These are phyloP conservation scores for Heliconius himera DNA, from an alignment of 1,140 invertebrate genomes.

Conservation along the genomic window DNA sequence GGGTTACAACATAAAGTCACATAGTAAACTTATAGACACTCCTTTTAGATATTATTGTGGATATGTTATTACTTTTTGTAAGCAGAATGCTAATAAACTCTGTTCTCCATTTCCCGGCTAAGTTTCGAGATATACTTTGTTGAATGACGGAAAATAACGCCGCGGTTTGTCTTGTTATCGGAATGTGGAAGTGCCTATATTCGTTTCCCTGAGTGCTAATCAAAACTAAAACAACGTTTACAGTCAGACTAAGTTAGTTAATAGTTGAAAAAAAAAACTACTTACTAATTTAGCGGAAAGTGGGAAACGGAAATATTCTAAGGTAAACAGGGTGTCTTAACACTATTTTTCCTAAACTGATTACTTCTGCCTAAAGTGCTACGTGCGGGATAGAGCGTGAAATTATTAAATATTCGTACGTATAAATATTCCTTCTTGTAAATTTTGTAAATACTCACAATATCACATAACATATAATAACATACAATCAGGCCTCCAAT, in stretches of 20 bases:
- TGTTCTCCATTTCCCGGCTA: too few relatives aligned
- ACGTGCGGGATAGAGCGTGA: background rate
- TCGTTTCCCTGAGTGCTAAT: background rate
- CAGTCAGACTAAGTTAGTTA: background rate
- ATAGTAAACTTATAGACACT: background rate
- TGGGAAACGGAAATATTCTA: background rate
- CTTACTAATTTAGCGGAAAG: too few relatives aligned
- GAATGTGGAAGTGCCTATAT: too few relatives aligned
- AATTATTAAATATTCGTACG: too few relatives aligned
- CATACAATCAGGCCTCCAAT: background rate
- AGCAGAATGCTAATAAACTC: too few relatives aligned
- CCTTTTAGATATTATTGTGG: background rate
- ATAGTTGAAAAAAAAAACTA: background rate
- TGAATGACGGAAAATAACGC: too few relatives aligned
- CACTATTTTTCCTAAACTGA: background rate
- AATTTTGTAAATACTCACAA: too few relatives aligned
- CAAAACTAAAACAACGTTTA: background rate
- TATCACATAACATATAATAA: too few relatives aligned
- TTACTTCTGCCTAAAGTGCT: background rate
- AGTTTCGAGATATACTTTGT: too few relatives aligned
- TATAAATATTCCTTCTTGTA: background rate
- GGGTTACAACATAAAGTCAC: conserved; percentile 12
- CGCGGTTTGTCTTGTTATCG: too few relatives aligned
- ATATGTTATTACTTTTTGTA: background rate
- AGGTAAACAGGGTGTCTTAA: background rate